Evolutionary conservation across 2,888 invertebrate species (phyloP).

Genomic region (Cistogaster globosa): DNA sequence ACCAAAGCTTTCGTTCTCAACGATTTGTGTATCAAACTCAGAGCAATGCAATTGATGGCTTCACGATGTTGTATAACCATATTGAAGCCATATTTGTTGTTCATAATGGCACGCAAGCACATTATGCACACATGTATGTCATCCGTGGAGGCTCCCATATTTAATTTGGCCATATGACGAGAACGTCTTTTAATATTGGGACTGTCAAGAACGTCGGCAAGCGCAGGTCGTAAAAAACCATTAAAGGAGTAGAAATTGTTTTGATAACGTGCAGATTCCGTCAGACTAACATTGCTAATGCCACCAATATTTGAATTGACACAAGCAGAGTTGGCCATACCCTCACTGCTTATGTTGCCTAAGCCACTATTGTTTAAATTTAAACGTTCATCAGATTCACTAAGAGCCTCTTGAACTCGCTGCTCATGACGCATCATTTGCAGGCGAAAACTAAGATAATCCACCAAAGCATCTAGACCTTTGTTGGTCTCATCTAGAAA

Average conservation of each 20-base stretch:
- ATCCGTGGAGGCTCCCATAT: constrained; percentile 98
- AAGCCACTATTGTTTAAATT: constrained; percentile 79
- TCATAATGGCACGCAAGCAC: constrained; percentile 99
- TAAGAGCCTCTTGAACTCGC: constrained; percentile 89
- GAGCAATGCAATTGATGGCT: constrained; percentile 98
- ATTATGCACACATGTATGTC: constrained; percentile 99
- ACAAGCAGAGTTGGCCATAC: constrained; percentile 76
- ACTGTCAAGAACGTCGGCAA: constrained; percentile 87
- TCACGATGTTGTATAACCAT: constrained; percentile 99
- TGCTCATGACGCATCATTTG: constrained; percentile 97
- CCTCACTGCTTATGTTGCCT: constrained; percentile 73
- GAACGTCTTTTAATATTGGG: constrained; percentile 89
- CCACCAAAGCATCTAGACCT: constrained; percentile 97
- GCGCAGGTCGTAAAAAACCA: constrained; percentile 84
- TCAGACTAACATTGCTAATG: constrained; percentile 72
- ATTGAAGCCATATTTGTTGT: constrained; percentile 99
- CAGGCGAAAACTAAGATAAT: constrained; percentile 97
- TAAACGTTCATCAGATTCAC: constrained; percentile 90
- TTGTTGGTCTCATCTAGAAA: constrained; percentile 98
- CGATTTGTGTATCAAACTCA: constrained; percentile 98
- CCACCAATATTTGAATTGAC: constrained; percentile 82
- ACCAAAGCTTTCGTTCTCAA: constrained; percentile 98
- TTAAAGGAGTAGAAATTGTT: constrained; percentile 73
- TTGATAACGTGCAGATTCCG: constrained; percentile 74
- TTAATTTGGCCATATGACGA: constrained; percentile 93